These are phyloP conservation scores for Heliocidaris tuberculata DNA, from an alignment of 35 echinoderm and acorn worm species.

Conservation along the genomic window DNA sequence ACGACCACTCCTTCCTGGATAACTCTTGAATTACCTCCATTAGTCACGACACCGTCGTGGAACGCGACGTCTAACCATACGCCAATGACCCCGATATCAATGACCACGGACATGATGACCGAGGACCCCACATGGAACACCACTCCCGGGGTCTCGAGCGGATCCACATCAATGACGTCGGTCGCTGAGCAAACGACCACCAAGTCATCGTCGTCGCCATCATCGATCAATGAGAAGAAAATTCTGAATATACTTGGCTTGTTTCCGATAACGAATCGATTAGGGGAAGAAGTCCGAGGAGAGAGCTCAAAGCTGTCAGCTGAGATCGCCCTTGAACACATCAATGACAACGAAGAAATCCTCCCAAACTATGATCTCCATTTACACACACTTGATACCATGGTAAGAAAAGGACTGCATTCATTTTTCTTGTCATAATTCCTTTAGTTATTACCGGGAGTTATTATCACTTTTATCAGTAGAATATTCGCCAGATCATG, in stretches of 20 bases:
- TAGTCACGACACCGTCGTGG: not conserved
- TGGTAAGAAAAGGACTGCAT: constrained; percentile 46
- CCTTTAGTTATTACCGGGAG: no score
- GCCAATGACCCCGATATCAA: not conserved
- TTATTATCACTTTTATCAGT: not conserved
- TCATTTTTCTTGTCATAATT: not conserved
- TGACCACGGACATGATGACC: not conserved
- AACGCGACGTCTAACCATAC: not conserved
- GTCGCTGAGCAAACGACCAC: not conserved
- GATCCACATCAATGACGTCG: not conserved
- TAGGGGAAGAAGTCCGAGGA: constrained; percentile 51
- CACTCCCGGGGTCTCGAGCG: not conserved
- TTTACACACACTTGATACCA: constrained; percentile 64
- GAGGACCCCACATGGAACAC: not conserved
- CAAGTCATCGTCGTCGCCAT: not conserved
- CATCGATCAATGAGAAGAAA: not conserved
- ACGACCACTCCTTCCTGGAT: not conserved
- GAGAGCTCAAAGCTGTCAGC: constrained; percentile 57
- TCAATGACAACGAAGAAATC: constrained; percentile 73
- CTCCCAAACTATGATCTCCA: constrained; percentile 70
- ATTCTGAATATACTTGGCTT: constrained; percentile 51
- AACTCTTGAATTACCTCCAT: not conserved
- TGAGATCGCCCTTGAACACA: constrained; percentile 70
- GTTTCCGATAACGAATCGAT: constrained; percentile 45
- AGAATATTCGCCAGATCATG: not conserved